These are phyloP conservation scores for Diorhabda carinulata DNA, from an alignment of 1,140 invertebrate species.

Conservation along the genomic window DNA sequence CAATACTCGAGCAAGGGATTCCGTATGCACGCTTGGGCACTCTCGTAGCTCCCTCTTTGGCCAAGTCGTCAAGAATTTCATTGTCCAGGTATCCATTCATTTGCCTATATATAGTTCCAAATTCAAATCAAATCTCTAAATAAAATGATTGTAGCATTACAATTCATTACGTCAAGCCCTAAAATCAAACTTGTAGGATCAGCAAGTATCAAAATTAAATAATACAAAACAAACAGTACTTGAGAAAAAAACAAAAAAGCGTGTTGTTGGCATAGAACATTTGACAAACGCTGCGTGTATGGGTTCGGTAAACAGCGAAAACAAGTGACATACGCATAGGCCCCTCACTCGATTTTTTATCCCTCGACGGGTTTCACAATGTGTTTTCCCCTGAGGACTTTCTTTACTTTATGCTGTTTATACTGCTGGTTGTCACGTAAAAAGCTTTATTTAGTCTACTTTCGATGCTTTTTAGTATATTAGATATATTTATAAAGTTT, in stretches of 20 bases:
- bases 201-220: constrained; percentile 3
- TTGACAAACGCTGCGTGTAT: constrained; percentile 1
- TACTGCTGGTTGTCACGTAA: constrained; percentile 1
- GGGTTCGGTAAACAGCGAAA: background rate
- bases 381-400: background rate
- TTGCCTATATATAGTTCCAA: too few relatives aligned
- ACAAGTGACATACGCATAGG: background rate
- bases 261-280: constrained; percentile 1
- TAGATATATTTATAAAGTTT: too few relatives aligned
- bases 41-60: too few relatives aligned
- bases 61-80: too few relatives aligned
- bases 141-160: background rate
- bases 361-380: background rate
- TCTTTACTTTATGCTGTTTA: background rate
- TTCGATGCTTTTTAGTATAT: too few relatives aligned
- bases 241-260: background rate
- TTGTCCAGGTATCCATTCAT: too few relatives aligned
- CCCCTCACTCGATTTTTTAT: background rate
- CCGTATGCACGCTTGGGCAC: too few relatives aligned
- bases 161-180: background rate
- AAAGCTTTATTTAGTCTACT: background rate
- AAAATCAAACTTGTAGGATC: background rate
- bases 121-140: too few relatives aligned
- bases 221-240: background rate
- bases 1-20: too few relatives aligned